Percentiles rank a stretch among this genome's conserved stretches.
Conservation (phyloP, 2,797 vertebrate species). For the Macropodus opercularis region DNA sequence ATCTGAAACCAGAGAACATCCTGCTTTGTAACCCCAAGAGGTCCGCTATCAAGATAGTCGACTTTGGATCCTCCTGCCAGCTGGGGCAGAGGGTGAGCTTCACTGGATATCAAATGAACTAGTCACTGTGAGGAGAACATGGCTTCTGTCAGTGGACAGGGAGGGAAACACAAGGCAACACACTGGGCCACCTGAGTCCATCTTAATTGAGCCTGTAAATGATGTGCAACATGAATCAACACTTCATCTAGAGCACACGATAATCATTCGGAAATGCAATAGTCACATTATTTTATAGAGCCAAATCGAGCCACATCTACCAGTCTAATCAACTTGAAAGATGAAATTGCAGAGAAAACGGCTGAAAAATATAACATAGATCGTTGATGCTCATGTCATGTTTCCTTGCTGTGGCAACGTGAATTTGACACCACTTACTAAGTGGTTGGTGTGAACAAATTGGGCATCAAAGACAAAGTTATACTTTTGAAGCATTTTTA, state of each 20-base stretch:
- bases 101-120: no score
- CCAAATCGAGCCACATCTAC: no score
- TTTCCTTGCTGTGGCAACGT: no score
- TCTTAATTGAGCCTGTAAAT: not conserved
- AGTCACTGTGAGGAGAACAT: not conserved
- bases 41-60: constrained; percentile 93
- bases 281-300: no score
- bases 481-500: no score
- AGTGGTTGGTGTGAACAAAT: no score
- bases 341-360: no score
- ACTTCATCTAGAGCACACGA: not conserved
- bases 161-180: not conserved
- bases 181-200: not conserved
- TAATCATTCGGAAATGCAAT: not conserved
- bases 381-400: no score
- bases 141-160: constrained; percentile 5
- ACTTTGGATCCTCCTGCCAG: constrained; percentile 93
- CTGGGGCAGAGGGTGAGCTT: constrained; percentile 88
- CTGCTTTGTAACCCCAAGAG: constrained; percentile 94
- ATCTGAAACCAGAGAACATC: constrained; percentile 95
- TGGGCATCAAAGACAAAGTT: no score
- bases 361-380: no score
- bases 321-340: no score
- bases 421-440: no score
- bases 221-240: not conserved